Base-by-base conservation (phyloP, 2,797 vertebrate species). In the Neosilurus mollespiculum region DNA sequence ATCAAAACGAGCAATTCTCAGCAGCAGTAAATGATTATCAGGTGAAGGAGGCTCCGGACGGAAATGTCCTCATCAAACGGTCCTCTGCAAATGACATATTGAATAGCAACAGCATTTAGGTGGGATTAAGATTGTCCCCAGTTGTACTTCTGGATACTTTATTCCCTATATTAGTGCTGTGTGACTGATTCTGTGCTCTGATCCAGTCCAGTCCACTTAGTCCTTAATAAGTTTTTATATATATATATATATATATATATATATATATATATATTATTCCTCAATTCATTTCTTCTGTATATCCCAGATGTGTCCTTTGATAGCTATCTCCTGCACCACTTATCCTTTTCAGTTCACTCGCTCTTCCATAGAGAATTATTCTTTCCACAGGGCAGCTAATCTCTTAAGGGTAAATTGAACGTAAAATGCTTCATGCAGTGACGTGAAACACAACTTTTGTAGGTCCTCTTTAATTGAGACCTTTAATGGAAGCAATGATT, bases 391-490 rank as follows among this genome's bases (percentile, higher is more conserved):
- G 58, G 51, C 43, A 66, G 70, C 70, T 54, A 75, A 75, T 73
- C 43, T 69, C 56, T 22, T 34, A 73, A 53, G 26, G 71, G 26
- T 73, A 75, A 81, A 71, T 70, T 81, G 66, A 71, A 81, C 66
- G 37, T 49, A 71, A 82, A 64, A 73, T 73, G 24, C 72, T 62
- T 62, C 12, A 51, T 72, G 56, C 37, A 72, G 22, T 82, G 81
- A 75, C 15, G 49, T 75, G 49, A 82, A 53, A 34, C 59, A 71
- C 59, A 34, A 65, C 61, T 71, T 64, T 62, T 64, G 10, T 37
- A 54, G 43, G 58, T 37, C 49, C 6, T 81, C 37, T 53, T 73
- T 16, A 73, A 62, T 20, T 51, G 18, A 24, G 58, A 81, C 14
- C 26, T 64, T 73, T 82, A 75, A 75, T 56, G 56, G 80, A 7